phyloP scores from a whole-genome alignment of 1,140 invertebrate species.

The Platorchestia sp. region DNA sequence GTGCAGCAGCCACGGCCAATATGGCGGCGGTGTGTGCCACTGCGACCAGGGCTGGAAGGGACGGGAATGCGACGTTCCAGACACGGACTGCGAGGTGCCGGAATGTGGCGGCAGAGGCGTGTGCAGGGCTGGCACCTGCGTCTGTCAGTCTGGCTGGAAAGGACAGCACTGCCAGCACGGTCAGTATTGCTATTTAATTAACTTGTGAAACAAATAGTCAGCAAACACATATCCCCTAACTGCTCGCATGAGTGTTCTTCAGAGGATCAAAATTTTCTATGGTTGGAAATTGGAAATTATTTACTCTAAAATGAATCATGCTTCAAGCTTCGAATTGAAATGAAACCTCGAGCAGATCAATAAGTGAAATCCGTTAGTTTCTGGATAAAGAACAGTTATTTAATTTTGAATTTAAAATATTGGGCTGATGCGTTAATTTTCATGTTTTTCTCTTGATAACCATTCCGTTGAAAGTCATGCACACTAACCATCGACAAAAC shows the following conservation, averaged over 20 bases:
- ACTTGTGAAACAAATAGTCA: not conserved
- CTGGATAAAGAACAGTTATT: too few species aligned
- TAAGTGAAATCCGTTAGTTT: too few species aligned
- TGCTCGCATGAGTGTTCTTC: not conserved
- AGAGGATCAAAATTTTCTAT: not conserved
- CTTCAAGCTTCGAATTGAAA: not conserved
- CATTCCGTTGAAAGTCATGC: too few species aligned
- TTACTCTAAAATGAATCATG: not conserved
- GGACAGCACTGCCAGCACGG: constrained; percentile 86
- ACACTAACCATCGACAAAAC: too few species aligned
- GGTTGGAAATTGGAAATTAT: not conserved
- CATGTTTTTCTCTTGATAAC: too few species aligned
- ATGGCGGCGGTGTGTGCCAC: constrained; percentile 93
- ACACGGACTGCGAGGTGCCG: constrained; percentile 92
- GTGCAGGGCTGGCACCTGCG: constrained; percentile 89
- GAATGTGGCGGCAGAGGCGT: constrained; percentile 76
- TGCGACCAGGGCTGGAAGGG: constrained; percentile 98
- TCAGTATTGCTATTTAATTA: constrained; percentile 72
- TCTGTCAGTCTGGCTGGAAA: constrained; percentile 92
- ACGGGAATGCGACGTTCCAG: constrained; percentile 92
- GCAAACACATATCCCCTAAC: not conserved
- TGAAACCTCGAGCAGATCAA: too few species aligned
- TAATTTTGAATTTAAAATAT: too few species aligned
- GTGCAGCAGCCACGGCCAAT: constrained; percentile 96
- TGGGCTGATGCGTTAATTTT: too few species aligned